Evolutionary conservation across 2,113 vertebrate genomes (phyloP).

Genomic region (Choloepus hoffmanni): DNA sequence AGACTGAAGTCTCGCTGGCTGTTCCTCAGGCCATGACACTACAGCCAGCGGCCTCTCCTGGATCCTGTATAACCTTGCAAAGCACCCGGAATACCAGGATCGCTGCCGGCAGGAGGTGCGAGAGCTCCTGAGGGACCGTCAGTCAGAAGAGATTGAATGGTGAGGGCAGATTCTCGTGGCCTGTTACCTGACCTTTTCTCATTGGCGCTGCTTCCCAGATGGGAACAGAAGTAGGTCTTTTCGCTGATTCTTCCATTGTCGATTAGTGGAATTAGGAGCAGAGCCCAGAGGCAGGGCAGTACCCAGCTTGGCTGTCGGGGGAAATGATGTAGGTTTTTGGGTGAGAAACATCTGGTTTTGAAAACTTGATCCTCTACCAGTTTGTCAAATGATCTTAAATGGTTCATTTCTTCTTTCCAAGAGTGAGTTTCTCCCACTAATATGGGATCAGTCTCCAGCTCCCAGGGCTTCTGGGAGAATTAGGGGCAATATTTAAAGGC

Average conservation of each 20-base stretch:
- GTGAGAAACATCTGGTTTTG: neutral
- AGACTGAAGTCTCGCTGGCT: neutral
- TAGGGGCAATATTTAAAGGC: neutral
- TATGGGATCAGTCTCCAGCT: neutral
- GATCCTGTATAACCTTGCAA: slow-evolving; percentile 79
- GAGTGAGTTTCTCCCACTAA: neutral
- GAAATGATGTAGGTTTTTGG: neutral
- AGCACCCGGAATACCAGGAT: slow-evolving; percentile 80
- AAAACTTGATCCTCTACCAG: neutral
- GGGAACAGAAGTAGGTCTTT: neutral
- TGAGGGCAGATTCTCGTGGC: neutral
- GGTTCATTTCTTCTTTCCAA: neutral
- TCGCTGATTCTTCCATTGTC: neutral
- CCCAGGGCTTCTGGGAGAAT: neutral
- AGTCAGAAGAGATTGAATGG: slow-evolving; percentile 78
- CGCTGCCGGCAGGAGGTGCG: slow-evolving; percentile 78
- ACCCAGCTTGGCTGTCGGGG: neutral
- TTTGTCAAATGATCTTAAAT: neutral
- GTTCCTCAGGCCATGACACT: slow-evolving; percentile 78
- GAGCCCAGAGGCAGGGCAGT: neutral
- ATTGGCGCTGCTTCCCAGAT: neutral
- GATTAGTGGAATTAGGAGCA: neutral
- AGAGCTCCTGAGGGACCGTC: slow-evolving; percentile 62
- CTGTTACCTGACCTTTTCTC: neutral
- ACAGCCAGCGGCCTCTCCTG: slow-evolving; percentile 83